Conservation (phyloP, 2,888 invertebrate species). For the Xanthia togata region DNA sequence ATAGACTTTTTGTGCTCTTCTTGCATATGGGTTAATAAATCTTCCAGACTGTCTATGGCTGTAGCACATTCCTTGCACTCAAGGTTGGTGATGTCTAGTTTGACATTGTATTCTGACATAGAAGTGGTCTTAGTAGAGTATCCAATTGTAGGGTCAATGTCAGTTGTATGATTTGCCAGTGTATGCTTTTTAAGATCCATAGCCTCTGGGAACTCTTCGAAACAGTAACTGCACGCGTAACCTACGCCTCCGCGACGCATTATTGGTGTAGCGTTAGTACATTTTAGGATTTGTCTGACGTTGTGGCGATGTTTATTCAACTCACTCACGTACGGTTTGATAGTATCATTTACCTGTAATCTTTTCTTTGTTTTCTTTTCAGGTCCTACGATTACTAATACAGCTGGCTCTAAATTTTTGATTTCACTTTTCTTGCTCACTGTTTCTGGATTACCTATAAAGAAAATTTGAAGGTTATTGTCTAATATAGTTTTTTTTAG, state of each 20-base stretch:
- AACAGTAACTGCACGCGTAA: slow-evolving; percentile 80
- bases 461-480: slow-evolving; percentile 58
- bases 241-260: slow-evolving; percentile 74
- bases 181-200: slow-evolving; percentile 70
- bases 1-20: slow-evolving; percentile 67
- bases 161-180: slow-evolving; percentile 50
- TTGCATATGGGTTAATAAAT: slow-evolving; percentile 68
- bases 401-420: slow-evolving; percentile 36
- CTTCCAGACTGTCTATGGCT: slow-evolving; percentile 65
- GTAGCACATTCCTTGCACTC: slow-evolving; percentile 70
- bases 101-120: slow-evolving; percentile 67
- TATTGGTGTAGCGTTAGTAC: slow-evolving; percentile 82
- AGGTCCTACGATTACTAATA: slow-evolving; percentile 50
- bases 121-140: slow-evolving; percentile 72
- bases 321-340: slow-evolving; percentile 39
- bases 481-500: slow-evolving; percentile 1
- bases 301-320: slow-evolving; percentile 76
- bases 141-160: slow-evolving; percentile 68
- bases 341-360: slow-evolving; percentile 7
- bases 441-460: slow-evolving; percentile 63
- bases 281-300: slow-evolving; percentile 73
- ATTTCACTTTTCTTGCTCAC: slow-evolving; percentile 26
- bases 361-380: background rate
- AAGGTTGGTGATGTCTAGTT: slow-evolving; percentile 75
- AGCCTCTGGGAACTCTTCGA: slow-evolving; percentile 73